These are phyloP conservation scores for Loxodonta africana DNA, from an alignment of 2,113 vertebrate genomes.

Conservation along the genomic window DNA sequence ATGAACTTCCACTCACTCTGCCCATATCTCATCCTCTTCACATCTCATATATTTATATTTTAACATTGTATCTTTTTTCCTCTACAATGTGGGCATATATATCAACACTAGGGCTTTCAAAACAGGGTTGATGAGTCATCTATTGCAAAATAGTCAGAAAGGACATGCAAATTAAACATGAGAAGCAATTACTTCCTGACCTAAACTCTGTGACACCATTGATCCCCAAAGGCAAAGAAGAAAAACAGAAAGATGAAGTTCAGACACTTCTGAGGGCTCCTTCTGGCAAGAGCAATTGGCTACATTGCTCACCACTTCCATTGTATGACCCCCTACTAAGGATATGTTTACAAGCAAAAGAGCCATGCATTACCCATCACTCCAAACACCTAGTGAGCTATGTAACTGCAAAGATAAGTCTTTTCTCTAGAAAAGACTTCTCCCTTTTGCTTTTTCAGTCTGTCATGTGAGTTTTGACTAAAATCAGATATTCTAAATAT, in stretches of 20 bases:
- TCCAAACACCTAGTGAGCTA: background rate
- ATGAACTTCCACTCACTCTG: constrained; percentile 20
- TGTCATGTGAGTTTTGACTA: constrained; percentile 25
- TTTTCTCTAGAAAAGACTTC: background rate
- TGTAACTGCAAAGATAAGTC: background rate
- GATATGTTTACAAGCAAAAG: background rate
- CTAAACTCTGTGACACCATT: background rate
- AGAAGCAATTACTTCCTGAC: constrained; percentile 19
- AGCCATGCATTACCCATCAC: background rate
- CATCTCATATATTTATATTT: background rate
- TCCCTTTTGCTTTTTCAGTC: background rate
- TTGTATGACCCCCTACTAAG: background rate
- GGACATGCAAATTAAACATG: background rate
- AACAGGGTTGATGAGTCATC: background rate
- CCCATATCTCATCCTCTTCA: background rate
- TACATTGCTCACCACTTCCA: background rate
- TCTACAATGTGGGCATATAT: background rate
- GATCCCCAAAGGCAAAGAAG: background rate
- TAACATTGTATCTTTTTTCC: background rate
- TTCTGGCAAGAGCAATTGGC: background rate
- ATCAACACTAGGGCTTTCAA: constrained; percentile 16
- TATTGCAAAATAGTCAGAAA: constrained; percentile 18
- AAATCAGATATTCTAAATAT: background rate
- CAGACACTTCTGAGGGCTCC: background rate
- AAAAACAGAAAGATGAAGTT: constrained; percentile 31